Evolutionary conservation across 2,113 vertebrate species (phyloP), one percentile per base, ranked within the genome.

Genomic region (Grammomys surdaster): DNA sequence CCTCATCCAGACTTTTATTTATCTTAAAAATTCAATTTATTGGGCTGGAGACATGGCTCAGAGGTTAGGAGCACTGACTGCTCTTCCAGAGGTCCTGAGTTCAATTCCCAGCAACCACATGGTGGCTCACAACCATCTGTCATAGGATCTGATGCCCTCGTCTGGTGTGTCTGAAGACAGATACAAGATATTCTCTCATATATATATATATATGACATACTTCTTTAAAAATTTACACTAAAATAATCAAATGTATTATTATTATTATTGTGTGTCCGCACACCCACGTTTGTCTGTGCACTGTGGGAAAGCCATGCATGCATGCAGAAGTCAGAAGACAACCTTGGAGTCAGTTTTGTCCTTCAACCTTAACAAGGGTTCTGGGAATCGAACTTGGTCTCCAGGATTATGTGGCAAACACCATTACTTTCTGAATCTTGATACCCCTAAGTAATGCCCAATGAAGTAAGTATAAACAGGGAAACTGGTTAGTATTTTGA

Each of bases 381-480:
- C 24, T 14, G 26, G 40, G 58, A 17, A 43, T 13, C 4, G 3
- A 84, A 63, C 81, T 28, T 3, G 7, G 81, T 85, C 81, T 85
- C n/a, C 4, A 65, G 8, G 40, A 16, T 65, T 43, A 43, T 43
- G 58, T 43, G 7, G 40, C 81, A 84, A 26, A 13, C 13, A 84
- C 81, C 1, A 46, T 63, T 63, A 43, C 7, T 1, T 40, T 40
- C 40, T 17, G 22, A 8, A 60, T 63, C n/a, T 43, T 28, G 51
- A 43, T 19, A 10, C 7, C n/a, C 56, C 60, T 84, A 63, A 46
- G 91, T 65, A 95, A 90, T 88, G 86, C 54, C 86, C 90, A 86
- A 36, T 60, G 88, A 89, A 78, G 77, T 58, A 92, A 40, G 51
- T 88, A 97, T 36, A 97, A 76, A 95, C 78, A 88, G 90, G 75